Evolutionary conservation across 2,888 invertebrate genomes (phyloP), one percentile per base, ranked within the genome.

Genomic region (Apodemia zela): DNA sequence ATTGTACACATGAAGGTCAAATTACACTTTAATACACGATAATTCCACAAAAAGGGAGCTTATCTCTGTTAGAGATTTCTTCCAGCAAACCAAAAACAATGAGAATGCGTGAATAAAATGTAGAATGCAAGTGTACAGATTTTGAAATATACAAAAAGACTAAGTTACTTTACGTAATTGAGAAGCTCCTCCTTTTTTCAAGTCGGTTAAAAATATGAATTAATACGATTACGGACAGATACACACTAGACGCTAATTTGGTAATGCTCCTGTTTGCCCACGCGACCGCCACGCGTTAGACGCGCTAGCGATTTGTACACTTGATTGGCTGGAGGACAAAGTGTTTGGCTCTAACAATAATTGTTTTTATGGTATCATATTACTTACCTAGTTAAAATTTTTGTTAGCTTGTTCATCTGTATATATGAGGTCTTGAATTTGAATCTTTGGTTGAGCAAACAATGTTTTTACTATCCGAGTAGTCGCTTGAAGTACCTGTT

Each of bases 191-290:
- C 38, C 38, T 11, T 38, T 33, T 38, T 11, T 7, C 33, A 33
- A 33, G 7, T 33, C 7, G 8, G 33, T 0, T 33, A 33, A 33
- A 29, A 33, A 33, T 33, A 33, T 33, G 33, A 33, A 33, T 42
- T 42, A 82, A 79, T 74, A 73, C 77, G 81, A 85, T 83, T 86
- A 82, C 84, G 81, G 84, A 74, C 80, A 77, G 78, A 77, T 78
- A 78, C 79, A 84, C 82, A 89, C 82, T 77, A 83, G 80, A 80
- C 78, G 79, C 82, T 87, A 89, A 90, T 89, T 89, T 83, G 77
- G 81, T 89, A 90, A 90, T 88, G 85, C 83, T 82, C 81, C 76
- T 78, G 83, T 75, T 83, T 78, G 42, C 73, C 47, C 89, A 84
- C 84, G 87, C 74, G 87, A 65, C 77, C 73, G 81, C 75, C 86